These are phyloP conservation scores for Ophion obscuratus DNA, from an alignment of 2,888 invertebrate species.

Conservation along the genomic window DNA sequence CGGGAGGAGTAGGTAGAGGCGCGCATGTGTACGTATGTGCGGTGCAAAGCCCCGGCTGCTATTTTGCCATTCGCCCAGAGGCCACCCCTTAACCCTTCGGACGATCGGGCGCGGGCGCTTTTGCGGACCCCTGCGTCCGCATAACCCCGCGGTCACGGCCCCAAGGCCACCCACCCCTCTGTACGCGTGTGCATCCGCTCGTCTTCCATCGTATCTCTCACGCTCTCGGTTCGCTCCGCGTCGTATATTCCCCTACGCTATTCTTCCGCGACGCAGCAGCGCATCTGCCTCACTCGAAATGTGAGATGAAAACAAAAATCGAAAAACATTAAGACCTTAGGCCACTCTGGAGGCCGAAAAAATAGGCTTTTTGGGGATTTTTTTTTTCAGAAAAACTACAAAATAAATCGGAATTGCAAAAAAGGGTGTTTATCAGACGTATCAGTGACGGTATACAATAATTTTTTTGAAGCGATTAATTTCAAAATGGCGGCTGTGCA, in stretches of 20 bases:
- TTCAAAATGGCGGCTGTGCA: no score
- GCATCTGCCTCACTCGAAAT: background rate
- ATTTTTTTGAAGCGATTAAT: no score
- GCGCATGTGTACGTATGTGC: background rate
- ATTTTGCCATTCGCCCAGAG: constrained; percentile 64
- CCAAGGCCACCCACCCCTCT: constrained; percentile 64
- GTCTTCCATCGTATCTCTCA: constrained; percentile 53
- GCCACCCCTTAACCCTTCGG: constrained; percentile 51
- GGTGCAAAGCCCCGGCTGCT: constrained; percentile 50
- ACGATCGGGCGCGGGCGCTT: constrained; percentile 35
- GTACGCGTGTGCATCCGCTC: constrained; percentile 67
- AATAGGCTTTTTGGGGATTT: no score
- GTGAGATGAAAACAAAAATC: background rate
- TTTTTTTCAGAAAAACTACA: no score
- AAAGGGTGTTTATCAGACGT: no score
- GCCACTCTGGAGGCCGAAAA: no score
- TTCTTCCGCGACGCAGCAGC: constrained; percentile 5
- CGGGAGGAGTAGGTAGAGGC: constrained; percentile 65
- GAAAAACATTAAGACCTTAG: background rate
- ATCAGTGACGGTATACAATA: no score
- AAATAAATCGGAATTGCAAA: no score
- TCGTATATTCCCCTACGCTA: constrained; percentile 26
- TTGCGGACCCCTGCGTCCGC: constrained; percentile 34
- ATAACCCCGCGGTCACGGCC: constrained; percentile 63
- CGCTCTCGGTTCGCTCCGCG: constrained; percentile 44